A percentile compares a stretch with the other conserved stretches of the same genome.
phyloP scores from a whole-genome alignment of 2,797 vertebrate genomes.

The Macropodus opercularis region DNA sequence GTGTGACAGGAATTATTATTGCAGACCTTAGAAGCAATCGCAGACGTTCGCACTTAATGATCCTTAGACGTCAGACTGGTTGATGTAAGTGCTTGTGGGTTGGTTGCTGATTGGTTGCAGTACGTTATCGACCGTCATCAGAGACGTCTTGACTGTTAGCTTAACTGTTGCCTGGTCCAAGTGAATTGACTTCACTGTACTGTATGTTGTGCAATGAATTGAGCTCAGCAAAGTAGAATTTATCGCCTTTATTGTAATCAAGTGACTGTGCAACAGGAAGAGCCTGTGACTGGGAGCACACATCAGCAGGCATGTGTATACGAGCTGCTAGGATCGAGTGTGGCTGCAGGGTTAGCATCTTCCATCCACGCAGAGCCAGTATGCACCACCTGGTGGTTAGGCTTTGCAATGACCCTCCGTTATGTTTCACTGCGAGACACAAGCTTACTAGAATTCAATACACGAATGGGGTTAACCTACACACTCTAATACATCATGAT shows the following conservation, averaged over 20 bases:
- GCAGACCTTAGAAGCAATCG: slow-evolving; percentile 46
- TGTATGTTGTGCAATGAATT: slow-evolving; percentile 25
- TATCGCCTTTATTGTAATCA: no score
- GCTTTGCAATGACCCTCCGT: slow-evolving; percentile 23
- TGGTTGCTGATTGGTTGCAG: slow-evolving; percentile 39
- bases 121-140: slow-evolving; percentile 17
- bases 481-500: slow-evolving; percentile 9
- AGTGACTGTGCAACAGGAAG: slow-evolving; percentile 17
- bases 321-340: slow-evolving; percentile 38
- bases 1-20: slow-evolving; percentile 45
- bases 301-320: slow-evolving; percentile 4
- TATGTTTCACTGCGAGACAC: slow-evolving; percentile 4
- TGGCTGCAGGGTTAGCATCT: slow-evolving; percentile 14
- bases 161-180: slow-evolving; percentile 1
- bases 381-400: slow-evolving; percentile 70
- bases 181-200: slow-evolving; percentile 18
- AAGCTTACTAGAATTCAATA: slow-evolving; percentile 30
- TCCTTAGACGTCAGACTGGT: slow-evolving; percentile 23
- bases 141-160: slow-evolving; percentile 24
- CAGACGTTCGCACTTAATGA: slow-evolving; percentile 34
- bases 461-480: slow-evolving; percentile 11
- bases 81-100: slow-evolving; percentile 10
- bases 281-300: slow-evolving; percentile 2
- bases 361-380: slow-evolving; percentile 33
- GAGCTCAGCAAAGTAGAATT: no score